Evolutionary conservation across 53 echinoderm and acorn worm genomes (phyloP).

Genomic region (Echinometra lucunter): DNA sequence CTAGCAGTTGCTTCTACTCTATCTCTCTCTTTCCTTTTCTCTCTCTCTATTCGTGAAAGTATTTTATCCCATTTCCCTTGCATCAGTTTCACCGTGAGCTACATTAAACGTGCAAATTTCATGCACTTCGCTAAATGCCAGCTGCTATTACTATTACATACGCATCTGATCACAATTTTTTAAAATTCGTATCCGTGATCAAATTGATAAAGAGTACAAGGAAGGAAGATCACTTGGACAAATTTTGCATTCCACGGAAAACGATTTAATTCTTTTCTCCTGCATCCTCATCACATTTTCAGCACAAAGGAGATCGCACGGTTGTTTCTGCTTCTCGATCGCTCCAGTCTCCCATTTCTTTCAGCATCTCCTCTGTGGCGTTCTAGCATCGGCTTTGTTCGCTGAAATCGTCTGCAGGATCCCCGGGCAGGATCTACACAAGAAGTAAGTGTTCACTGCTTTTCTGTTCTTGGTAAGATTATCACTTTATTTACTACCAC

Average conservation of each 20-base stretch:
- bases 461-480: not conserved
- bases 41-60: not conserved
- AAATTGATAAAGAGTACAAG: not conserved
- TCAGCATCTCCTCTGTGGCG: not conserved
- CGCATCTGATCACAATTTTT: not conserved
- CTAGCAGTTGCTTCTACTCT: not conserved
- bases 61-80: not conserved
- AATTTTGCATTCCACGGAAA: not conserved
- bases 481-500: too few relatives aligned
- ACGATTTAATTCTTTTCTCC: not conserved
- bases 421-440: not conserved
- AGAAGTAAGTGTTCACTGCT: not conserved
- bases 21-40: not conserved
- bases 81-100: not conserved
- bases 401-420: not conserved
- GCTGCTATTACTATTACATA: not conserved
- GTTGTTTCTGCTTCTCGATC: not conserved
- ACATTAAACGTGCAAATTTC: not conserved
- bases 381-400: constrained; percentile 14
- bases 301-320: not conserved
- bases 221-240: not conserved
- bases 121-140: not conserved
- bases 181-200: not conserved
- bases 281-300: not conserved
- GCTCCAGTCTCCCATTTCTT: not conserved